phyloP scores from a whole-genome alignment of 2,888 invertebrate genomes.

The Orchestes rusci region DNA sequence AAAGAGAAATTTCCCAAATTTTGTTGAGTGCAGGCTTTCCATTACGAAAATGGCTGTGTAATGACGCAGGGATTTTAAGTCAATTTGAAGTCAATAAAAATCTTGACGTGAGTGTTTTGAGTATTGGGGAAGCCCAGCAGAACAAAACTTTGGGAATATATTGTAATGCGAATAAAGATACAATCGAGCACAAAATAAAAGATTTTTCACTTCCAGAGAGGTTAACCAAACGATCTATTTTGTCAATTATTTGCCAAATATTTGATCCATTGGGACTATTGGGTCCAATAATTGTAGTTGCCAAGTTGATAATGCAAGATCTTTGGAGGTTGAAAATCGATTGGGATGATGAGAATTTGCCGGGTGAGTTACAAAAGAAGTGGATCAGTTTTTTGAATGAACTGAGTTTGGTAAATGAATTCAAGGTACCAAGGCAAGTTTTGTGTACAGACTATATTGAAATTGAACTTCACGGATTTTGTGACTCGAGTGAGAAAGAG shows the following conservation, averaged over 20 bases:
- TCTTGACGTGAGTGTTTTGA: neutral
- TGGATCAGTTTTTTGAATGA: neutral
- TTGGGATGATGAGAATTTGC: neutral
- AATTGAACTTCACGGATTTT: neutral
- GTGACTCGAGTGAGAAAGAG: neutral
- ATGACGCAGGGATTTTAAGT: neutral
- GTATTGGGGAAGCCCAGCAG: neutral
- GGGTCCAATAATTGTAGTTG: neutral
- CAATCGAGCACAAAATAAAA: no score
- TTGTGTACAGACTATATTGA: neutral
- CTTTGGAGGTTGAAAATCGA: neutral
- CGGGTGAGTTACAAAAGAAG: neutral
- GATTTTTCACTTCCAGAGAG: no score
- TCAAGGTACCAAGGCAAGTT: neutral
- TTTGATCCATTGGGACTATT: no score
- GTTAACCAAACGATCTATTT: no score
- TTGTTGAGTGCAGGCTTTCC: neutral
- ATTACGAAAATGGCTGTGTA: neutral
- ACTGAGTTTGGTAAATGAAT: neutral
- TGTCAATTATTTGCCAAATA: no score
- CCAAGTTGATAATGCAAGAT: neutral
- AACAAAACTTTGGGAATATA: neutral
- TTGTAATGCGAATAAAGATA: no score
- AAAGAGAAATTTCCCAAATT: no score
- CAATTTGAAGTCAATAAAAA: neutral